These are phyloP conservation scores for Solen grandis DNA, from an alignment of 1,140 invertebrate genomes.

Conservation along the genomic window DNA sequence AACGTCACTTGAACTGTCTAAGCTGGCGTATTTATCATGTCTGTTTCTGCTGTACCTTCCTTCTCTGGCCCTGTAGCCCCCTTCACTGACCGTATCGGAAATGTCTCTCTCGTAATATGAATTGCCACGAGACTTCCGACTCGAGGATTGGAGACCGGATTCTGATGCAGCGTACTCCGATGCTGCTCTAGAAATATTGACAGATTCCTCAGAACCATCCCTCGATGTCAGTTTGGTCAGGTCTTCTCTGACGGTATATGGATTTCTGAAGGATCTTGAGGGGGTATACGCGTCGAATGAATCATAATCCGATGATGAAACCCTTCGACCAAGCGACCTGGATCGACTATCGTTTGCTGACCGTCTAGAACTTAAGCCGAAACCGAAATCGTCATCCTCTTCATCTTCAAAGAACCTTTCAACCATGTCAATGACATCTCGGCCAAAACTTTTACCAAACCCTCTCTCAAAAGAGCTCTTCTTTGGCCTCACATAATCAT, in stretches of 20 bases:
- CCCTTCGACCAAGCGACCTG: background rate
- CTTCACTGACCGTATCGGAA: slow-evolving; percentile 36
- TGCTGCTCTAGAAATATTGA: background rate
- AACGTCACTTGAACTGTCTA: background rate
- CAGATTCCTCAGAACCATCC: background rate
- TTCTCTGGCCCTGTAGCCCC: background rate
- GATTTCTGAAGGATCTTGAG: slow-evolving; percentile 1
- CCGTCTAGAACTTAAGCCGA: background rate
- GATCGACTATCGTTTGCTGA: background rate
- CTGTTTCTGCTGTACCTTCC: background rate
- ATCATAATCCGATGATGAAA: background rate
- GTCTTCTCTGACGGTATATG: slow-evolving; percentile 27
- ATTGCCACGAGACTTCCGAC: background rate
- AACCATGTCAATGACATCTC: slow-evolving; percentile 43
- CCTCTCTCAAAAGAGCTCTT: background rate
- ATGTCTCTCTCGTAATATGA: slow-evolving; percentile 15
- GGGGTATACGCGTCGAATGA: background rate
- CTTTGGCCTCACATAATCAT: background rate
- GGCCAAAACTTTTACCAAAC: slow-evolving; percentile 1
- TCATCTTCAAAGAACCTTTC: slow-evolving; percentile 43
- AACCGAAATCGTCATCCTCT: slow-evolving; percentile 35
- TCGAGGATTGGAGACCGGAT: background rate
- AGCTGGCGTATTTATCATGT: background rate
- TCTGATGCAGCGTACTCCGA: slow-evolving; percentile 39
- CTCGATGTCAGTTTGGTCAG: slow-evolving; percentile 10